Percentiles rank a stretch among this genome's conserved stretches.
These are phyloP conservation scores for Vulpes ferrilata DNA, from an alignment of 2,113 vertebrate species.

Conservation along the genomic window DNA sequence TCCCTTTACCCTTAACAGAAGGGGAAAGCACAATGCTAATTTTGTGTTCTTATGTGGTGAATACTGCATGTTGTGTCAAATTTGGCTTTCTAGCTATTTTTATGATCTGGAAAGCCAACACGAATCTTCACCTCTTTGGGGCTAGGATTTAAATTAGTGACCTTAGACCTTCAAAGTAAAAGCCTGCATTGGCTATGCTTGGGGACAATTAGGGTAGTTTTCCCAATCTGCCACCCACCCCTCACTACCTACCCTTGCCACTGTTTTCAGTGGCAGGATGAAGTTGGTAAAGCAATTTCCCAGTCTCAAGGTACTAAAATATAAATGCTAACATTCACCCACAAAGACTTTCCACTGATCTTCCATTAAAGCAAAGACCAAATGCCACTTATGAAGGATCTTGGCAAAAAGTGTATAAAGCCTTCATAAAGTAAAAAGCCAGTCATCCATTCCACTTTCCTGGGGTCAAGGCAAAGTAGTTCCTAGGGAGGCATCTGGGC, in stretches of 20 bases:
- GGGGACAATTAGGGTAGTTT: not conserved
- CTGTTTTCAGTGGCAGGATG: not conserved
- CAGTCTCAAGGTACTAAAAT: not conserved
- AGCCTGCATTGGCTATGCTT: not conserved
- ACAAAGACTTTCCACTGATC: not conserved
- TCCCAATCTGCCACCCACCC: not conserved
- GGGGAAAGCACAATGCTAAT: not conserved
- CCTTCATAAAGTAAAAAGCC: not conserved
- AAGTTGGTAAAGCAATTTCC: not conserved
- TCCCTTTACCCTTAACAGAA: not conserved
- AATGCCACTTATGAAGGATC: not conserved
- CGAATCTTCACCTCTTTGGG: not conserved
- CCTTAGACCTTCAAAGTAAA: not conserved
- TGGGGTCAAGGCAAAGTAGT: not conserved
- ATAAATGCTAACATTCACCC: not conserved
- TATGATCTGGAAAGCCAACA: not conserved
- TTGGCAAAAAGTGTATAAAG: not conserved
- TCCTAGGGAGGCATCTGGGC: not conserved
- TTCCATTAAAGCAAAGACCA: conserved; percentile 18
- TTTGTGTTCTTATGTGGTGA: not conserved
- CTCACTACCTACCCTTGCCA: not conserved
- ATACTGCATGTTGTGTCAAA: not conserved
- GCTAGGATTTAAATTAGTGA: not conserved
- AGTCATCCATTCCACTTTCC: not conserved
- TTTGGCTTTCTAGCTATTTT: not conserved